Conservation (phyloP, 2,113 vertebrate genomes). For the Pao palembangensis region DNA sequence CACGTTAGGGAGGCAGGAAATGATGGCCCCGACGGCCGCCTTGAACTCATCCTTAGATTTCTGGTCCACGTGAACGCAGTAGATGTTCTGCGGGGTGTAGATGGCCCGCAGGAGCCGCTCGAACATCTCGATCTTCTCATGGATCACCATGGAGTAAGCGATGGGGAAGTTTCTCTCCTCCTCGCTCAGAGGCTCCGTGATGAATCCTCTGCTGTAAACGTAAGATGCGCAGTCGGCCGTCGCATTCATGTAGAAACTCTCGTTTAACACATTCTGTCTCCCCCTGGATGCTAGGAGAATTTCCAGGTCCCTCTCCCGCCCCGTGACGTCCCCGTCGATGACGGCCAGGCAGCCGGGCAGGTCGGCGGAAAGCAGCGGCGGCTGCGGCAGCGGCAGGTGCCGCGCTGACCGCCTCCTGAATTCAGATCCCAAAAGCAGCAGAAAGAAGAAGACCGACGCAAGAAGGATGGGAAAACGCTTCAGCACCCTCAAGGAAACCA, state of each 20-base stretch:
- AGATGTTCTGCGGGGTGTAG: constrained; percentile 88
- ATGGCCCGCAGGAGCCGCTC: constrained; percentile 83
- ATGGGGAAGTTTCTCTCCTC: constrained; percentile 82
- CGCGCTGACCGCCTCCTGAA: background rate
- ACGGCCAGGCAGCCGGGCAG: constrained; percentile 72
- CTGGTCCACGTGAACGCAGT: constrained; percentile 84
- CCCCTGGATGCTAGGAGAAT: constrained; percentile 53
- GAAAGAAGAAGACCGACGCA: background rate
- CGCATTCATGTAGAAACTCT: constrained; percentile 73
- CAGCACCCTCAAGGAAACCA: fast-evolving
- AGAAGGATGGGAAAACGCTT: background rate
- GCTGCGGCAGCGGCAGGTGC: constrained; percentile 7
- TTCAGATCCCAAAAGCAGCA: constrained; percentile 13
- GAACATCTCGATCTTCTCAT: constrained; percentile 90
- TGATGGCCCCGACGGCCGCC: constrained; percentile 76
- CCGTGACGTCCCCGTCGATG: constrained; percentile 64
- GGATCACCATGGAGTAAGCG: constrained; percentile 90
- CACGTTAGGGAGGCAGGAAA: constrained; percentile 86
- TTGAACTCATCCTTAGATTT: constrained; percentile 76
- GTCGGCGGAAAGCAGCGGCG: constrained; percentile 42
- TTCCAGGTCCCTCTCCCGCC: constrained; percentile 35
- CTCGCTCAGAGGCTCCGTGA: constrained; percentile 75
- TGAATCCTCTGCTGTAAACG: constrained; percentile 69
- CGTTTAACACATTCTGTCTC: constrained; percentile 5
- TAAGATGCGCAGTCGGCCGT: constrained; percentile 79